Evolutionary conservation across 2,888 invertebrate genomes (phyloP), one percentile per base, ranked within the genome.

Genomic region (Aphodius sticticus): DNA sequence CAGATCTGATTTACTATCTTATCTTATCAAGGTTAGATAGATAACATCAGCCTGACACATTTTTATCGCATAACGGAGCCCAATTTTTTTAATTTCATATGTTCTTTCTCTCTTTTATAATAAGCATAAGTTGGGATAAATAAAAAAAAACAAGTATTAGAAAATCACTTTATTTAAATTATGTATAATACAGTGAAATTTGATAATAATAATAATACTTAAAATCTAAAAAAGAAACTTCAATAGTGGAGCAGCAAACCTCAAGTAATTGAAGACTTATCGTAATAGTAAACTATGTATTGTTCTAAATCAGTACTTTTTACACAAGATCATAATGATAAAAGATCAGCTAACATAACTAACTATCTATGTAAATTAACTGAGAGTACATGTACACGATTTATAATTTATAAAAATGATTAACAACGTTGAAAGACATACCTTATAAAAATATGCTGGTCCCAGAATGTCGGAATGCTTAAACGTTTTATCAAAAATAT

Each of bases 231-330:
- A 81, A 80, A 80, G 72, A 80, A 75, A 78, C 75, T 78, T 77
- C 70, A 76, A 37, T 36, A 76, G 70, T 35, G 78, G 78, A 80
- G 78, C 78, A 81, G 81, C 75, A 81, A 77, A 78, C 79, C 76
- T 79, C 76, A 78, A 77, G 80, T 80, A 82, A 82, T 78, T 79
- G 81, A 78, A 82, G 77, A 81, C 82, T 82, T 82, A 83, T 77
- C 81, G 83, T 81, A 81, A 80, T 81, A 83, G 79, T 77, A 81
- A 80, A 79, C 79, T 80, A 79, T 82, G 84, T 37, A 71, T 16
- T 78, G 69, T 76, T 85, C 86, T 86, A 88, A 88, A 87, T 88
- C 88, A 88, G 88, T 88, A 88, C 88, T 88, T 88, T 88, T 87
- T 88, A 88, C 88, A 88, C 86, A 82, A 83, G 82, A 84, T 84